Evolutionary conservation across 2,113 vertebrate genomes (phyloP), one percentile per base, ranked within the genome.

Genomic region (Aythya baeri): DNA sequence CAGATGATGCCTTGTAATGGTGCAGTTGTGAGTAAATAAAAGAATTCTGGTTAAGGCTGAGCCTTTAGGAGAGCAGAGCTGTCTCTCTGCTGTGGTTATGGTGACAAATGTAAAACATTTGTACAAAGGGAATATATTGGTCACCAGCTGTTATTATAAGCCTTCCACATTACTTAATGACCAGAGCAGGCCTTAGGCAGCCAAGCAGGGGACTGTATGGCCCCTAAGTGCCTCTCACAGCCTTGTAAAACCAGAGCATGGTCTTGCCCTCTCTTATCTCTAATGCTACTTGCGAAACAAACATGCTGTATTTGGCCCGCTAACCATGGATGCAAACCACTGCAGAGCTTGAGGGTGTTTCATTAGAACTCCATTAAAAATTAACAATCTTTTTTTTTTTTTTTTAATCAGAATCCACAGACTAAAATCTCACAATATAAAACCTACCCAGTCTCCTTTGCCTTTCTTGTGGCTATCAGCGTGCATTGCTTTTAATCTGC

Each of bases 281-380:
- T 93, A 94, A 91, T 41, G 58, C 76, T 93, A 58, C 91, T 87
- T 63, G 70, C 3, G 29, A 87, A 95, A 87, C 36, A 72, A 94
- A 9, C 73, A 55, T 66, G 12, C 72, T 62, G 27, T 81, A 36
- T 90, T 93, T 95, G 65, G 32, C 88, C 82, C 31, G 68, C 72
- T 83, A 88, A 43, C 58, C 63, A 13, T 34, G 46, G 81, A 70
- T 66, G 58, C 50, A 95, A 96, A 81, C 77, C 41, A 59, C 62
- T 83, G 85, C 77, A 95, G 77, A 54, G 62, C 91, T 91, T 62
- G 62, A 89, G 91, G 70, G 78, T 91, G 89, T 97, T 97, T 97
- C 89, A 93, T 93, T 94, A 93, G 91, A 97, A 82, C 91, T 34
- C 75, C 32, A 86, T 89, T 95, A 97, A 95, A 96, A 95, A 83